phyloP scores from a whole-genome alignment of 2,113 vertebrate genomes.

The Raja brachyura region DNA sequence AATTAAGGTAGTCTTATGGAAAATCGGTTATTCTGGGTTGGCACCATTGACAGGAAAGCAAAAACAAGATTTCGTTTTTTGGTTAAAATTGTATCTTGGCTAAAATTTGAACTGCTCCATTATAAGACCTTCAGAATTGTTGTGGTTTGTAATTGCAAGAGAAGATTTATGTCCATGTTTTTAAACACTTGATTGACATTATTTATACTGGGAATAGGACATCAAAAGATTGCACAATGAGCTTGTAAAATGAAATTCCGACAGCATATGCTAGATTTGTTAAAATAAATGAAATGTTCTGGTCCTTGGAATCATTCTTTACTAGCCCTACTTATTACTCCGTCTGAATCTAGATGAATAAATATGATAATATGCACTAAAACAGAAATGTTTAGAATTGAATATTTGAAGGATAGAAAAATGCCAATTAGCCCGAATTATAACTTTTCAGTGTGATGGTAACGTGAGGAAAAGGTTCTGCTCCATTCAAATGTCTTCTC shows the following conservation, averaged over 20 bases:
- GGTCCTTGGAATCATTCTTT: background rate
- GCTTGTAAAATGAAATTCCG: background rate
- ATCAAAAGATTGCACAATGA: background rate
- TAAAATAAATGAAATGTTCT: background rate
- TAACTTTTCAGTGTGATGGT: background rate
- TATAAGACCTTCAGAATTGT: background rate
- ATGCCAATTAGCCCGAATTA: background rate
- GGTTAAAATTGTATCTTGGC: background rate
- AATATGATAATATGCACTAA: background rate
- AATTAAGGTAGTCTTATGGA: background rate
- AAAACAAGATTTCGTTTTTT: background rate
- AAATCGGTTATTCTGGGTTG: background rate
- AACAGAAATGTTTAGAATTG: background rate
- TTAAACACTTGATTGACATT: background rate
- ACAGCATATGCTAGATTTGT: background rate
- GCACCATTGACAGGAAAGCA: background rate
- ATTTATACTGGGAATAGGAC: background rate
- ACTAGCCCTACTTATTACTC: background rate
- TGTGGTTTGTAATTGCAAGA: background rate
- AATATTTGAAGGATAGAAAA: background rate
- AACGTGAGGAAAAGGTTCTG: background rate
- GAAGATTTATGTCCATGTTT: background rate
- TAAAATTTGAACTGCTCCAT: slow-evolving; percentile 1
- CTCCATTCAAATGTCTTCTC: background rate
- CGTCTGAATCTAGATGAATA: background rate